Base-by-base conservation (phyloP, 2,888 invertebrate genomes). In the Unio pictorum region DNA sequence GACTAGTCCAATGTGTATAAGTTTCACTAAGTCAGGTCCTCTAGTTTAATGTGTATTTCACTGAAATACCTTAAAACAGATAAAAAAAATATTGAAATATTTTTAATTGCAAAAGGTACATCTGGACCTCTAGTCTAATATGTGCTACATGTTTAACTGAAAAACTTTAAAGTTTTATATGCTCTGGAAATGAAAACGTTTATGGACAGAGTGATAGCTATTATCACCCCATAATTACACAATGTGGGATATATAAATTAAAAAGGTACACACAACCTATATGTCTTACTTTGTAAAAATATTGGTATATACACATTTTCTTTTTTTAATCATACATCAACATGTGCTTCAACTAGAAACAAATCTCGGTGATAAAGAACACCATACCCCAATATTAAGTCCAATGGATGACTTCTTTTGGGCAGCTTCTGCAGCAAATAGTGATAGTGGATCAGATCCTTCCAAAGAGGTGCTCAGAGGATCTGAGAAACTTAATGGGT, bases 361-460 rank as follows among this genome's bases (percentile, higher is more conserved):
- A 45, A 45, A 11, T 15, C 11, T 45, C 45, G 15, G 15, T 45
- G 15, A 45, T 45, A 45, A 45, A 45, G 45, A 15, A 45, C 45
- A 45, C 59, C 64, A 58, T 75, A 76, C 78, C 73, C 74, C 74
- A 62, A 77, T 71, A 67, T 80, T 82, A 5, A 66, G 66, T 55
- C 72, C 72, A 60, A 82, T 79, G 4, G 73, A 34, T 20, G 64
- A 72, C 60, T 72, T 89, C 1, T 94, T 93, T 89, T 94, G 94
- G 85, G 93, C 90, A 85, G 93, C 90, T 62, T 89, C 87, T 4
- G 87, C 83, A 30, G 93, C 93, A 90, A 95, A 93, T 83, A 93
- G 93, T 28, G 94, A 94, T 45, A 95, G 89, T 0, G 95, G 95
- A 91, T 95, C 95, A 0, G 93, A 91, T 54, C 94, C 94, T 86